These are phyloP conservation scores for Isotomurus palustris DNA, from an alignment of 2,888 invertebrate species.

Conservation along the genomic window DNA sequence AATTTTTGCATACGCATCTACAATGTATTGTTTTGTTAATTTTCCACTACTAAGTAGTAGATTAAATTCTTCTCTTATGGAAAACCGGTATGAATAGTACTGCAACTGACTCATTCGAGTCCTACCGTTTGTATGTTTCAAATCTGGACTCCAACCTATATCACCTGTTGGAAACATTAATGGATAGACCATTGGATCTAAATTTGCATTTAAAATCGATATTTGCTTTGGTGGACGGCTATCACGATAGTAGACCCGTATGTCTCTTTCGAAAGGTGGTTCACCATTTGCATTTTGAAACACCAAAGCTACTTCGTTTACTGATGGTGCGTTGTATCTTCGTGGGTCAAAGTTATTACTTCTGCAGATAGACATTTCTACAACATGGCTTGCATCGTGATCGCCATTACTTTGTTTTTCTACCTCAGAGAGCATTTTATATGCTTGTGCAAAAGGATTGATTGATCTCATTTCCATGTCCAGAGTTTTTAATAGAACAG, in stretches of 20 bases:
- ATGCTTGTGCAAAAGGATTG: slow-evolving; percentile 35
- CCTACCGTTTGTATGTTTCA: neutral
- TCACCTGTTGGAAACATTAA: slow-evolving; percentile 43
- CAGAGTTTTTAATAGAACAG: neutral
- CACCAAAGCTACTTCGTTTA: slow-evolving; percentile 36
- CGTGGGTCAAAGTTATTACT: slow-evolving; percentile 16
- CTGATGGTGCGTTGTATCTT: slow-evolving; percentile 35
- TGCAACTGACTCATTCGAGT: slow-evolving; percentile 14
- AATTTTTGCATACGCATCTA: slow-evolving; percentile 46
- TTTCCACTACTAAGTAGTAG: slow-evolving; percentile 42
- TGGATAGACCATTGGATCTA: slow-evolving; percentile 43
- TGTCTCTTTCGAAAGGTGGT: slow-evolving; percentile 39
- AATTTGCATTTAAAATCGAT: slow-evolving; percentile 26
- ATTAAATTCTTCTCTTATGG: slow-evolving; percentile 41
- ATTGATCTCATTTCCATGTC: neutral
- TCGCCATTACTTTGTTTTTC: no score
- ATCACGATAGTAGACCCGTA: slow-evolving; percentile 17
- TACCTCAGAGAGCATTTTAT: slow-evolving; percentile 37
- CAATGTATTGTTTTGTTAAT: slow-evolving; percentile 47
- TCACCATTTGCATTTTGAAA: slow-evolving; percentile 33
- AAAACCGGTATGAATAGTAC: slow-evolving; percentile 32
- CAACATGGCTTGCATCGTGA: neutral
- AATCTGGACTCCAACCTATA: slow-evolving; percentile 32
- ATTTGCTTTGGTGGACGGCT: slow-evolving; percentile 7
- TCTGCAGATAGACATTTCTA: slow-evolving; percentile 5